Percentiles rank a stretch among this genome's conserved stretches.
Conservation (phyloP, 2,113 vertebrate genomes). For the Salvelinus alpinus region DNA sequence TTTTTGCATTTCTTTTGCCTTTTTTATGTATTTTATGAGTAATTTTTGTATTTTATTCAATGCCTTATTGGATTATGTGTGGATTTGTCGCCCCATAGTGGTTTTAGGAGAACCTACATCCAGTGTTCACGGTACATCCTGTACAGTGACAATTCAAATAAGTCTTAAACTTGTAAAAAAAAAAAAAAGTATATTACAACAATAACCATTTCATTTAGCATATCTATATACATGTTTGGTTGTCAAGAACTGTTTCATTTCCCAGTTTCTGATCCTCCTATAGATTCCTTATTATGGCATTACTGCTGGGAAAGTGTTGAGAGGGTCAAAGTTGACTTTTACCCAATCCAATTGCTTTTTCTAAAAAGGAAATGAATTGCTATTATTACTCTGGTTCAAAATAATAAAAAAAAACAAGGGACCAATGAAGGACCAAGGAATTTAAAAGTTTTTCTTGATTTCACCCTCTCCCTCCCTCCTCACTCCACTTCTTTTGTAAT, state of each 20-base stretch:
- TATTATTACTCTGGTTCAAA: background rate
- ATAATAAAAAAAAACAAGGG: background rate
- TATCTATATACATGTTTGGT: background rate
- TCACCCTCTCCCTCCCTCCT: background rate
- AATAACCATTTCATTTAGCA: background rate
- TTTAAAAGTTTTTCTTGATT: background rate
- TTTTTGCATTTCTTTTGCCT: background rate
- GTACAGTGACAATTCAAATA: too few species aligned
- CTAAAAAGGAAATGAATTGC: slow-evolving; percentile 16
- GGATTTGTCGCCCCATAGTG: background rate
- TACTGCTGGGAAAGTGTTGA: background rate
- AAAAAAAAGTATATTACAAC: too few species aligned
- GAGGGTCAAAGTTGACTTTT: background rate
- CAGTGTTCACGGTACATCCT: background rate
- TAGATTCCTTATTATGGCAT: too few species aligned
- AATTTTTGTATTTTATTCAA: too few species aligned
- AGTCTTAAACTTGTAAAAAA: too few species aligned
- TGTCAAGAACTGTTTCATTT: background rate
- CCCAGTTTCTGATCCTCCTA: background rate
- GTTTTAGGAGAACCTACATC: background rate
- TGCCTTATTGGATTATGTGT: background rate
- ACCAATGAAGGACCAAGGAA: background rate
- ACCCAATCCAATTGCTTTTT: background rate
- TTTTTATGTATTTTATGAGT: background rate
- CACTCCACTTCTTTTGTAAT: background rate